These are phyloP conservation scores for Eremophila alpestris DNA, from an alignment of 2,797 vertebrate species.

Conservation along the genomic window DNA sequence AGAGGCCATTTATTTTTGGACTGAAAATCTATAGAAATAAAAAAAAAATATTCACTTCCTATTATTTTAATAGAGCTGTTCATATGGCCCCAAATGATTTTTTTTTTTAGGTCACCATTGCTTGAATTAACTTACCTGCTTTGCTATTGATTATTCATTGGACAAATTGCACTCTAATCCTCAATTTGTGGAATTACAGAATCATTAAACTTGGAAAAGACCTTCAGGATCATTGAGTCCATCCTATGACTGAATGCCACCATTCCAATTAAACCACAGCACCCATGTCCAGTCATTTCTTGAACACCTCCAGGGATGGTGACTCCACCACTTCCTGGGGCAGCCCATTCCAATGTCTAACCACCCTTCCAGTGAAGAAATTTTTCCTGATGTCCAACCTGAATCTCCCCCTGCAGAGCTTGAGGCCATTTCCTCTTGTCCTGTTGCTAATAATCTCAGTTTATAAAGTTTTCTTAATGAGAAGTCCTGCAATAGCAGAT, in stretches of 20 bases:
- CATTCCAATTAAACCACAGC: neutral
- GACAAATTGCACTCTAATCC: neutral
- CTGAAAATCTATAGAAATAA: neutral
- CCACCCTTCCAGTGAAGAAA: neutral
- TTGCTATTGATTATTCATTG: neutral
- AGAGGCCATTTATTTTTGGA: neutral
- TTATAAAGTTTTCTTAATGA: neutral
- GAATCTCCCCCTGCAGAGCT: fast-evolving
- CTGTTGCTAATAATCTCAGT: neutral
- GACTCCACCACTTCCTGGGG: neutral
- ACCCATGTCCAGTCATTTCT: neutral
- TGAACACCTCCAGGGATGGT: neutral
- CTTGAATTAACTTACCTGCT: neutral
- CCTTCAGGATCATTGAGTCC: neutral
- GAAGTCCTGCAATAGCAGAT: neutral
- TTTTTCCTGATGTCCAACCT: neutral
- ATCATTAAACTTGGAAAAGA: neutral
- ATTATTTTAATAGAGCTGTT: neutral
- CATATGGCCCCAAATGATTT: neutral
- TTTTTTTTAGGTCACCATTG: neutral
- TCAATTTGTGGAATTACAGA: neutral
- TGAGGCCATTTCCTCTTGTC: neutral
- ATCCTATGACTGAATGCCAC: neutral
- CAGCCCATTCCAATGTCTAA: neutral
- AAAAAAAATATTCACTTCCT: neutral